phyloP scores from a whole-genome alignment of 2,113 vertebrate genomes.

The Bos javanicus region DNA sequence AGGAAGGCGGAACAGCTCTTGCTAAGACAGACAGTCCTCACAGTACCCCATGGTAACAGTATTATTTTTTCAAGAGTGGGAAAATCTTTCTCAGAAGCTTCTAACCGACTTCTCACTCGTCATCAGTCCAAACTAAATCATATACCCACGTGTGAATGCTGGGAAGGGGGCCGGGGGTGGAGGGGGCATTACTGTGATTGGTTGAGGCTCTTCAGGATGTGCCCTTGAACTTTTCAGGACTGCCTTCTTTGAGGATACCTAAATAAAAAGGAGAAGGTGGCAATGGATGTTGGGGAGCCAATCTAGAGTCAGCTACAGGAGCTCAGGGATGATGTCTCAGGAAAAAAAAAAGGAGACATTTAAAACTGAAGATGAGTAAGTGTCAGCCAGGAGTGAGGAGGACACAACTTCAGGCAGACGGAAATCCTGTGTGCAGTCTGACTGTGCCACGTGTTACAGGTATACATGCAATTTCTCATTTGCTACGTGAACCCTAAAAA shows the following conservation, averaged over 20 bases:
- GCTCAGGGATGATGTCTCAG: neutral
- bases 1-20: neutral
- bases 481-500: neutral
- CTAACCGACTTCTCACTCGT: neutral
- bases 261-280: neutral
- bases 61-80: neutral
- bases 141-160: neutral
- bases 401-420: neutral
- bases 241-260: neutral
- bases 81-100: neutral
- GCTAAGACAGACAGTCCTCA: neutral
- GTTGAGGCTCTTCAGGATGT: neutral
- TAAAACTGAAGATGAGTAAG: neutral
- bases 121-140: neutral
- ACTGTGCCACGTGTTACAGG: neutral
- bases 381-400: neutral
- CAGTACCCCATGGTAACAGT: neutral
- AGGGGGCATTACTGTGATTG: fast-evolving
- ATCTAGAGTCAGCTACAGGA: neutral
- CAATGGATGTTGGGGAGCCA: neutral
- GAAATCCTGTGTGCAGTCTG: neutral
- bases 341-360: neutral
- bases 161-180: neutral
- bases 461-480: neutral
- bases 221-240: neutral